phyloP scores from a whole-genome alignment of 2,113 vertebrate species.

The Neodon shergylaensis region DNA sequence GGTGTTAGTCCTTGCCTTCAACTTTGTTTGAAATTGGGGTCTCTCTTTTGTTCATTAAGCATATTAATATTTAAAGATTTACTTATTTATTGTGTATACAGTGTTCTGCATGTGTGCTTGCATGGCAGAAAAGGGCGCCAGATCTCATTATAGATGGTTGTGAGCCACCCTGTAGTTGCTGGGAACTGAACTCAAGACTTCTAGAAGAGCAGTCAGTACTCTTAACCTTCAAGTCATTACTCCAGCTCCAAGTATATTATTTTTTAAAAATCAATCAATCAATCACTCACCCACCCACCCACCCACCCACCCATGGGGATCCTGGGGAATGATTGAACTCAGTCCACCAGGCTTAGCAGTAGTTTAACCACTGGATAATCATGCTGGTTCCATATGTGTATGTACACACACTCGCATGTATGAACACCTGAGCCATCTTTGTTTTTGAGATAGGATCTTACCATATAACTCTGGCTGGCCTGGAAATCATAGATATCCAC shows the following conservation, averaged over 20 bases:
- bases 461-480: not conserved
- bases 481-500: not conserved
- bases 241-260: too few species aligned
- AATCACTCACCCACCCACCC: not conserved
- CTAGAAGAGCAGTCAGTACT: too few species aligned
- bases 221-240: too few species aligned
- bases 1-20: not conserved
- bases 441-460: not conserved
- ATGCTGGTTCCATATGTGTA: not conserved
- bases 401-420: not conserved
- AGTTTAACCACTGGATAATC: not conserved
- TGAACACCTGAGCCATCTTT: not conserved
- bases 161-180: too few species aligned
- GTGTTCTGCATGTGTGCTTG: too few species aligned
- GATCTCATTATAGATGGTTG: too few species aligned
- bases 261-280: too few species aligned
- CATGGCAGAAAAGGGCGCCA: too few species aligned
- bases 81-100: too few species aligned
- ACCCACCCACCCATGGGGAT: not conserved
- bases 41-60: not conserved
- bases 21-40: not conserved
- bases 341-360: not conserved
- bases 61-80: not conserved
- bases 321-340: not conserved
- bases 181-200: too few species aligned